These are phyloP conservation scores for Cephus pulcher DNA, from an alignment of 2,888 invertebrate species.

Conservation along the genomic window DNA sequence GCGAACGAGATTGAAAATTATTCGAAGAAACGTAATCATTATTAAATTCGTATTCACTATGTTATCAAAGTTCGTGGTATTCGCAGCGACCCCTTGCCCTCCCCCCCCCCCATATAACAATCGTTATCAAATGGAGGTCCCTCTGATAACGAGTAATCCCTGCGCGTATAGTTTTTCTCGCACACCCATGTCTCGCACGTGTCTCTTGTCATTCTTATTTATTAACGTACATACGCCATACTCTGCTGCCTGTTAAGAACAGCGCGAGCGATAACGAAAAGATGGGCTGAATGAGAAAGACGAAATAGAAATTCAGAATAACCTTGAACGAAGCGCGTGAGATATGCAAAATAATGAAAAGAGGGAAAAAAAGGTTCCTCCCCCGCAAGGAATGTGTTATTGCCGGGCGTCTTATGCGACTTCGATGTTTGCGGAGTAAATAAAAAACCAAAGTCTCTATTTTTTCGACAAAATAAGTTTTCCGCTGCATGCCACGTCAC, in stretches of 20 bases:
- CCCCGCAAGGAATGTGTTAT: background rate
- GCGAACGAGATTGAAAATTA: background rate
- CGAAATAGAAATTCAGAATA: background rate
- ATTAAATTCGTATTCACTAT: constrained; percentile 22
- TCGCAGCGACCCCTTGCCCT: constrained; percentile 31
- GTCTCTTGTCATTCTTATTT: background rate
- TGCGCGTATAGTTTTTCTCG: background rate
- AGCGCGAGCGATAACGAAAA: background rate
- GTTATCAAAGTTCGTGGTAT: constrained; percentile 19
- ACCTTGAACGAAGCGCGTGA: background rate
- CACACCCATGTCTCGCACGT: background rate
- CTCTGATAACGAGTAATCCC: background rate
- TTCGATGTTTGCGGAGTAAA: background rate
- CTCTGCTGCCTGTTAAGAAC: background rate
- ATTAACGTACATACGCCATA: background rate
- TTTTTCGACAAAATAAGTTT: background rate
- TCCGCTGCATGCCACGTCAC: background rate
- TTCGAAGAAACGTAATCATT: background rate
- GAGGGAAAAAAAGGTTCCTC: background rate
- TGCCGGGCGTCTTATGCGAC: background rate
- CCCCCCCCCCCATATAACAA: constrained; percentile 12
- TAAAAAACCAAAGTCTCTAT: background rate
- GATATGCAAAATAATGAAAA: background rate
- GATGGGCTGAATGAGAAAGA: too few relatives aligned
- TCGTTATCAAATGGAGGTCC: background rate